Evolutionary conservation across 2,113 vertebrate species (phyloP), one percentile per base, ranked within the genome.

Genomic region (Aptenodytes patagonicus): DNA sequence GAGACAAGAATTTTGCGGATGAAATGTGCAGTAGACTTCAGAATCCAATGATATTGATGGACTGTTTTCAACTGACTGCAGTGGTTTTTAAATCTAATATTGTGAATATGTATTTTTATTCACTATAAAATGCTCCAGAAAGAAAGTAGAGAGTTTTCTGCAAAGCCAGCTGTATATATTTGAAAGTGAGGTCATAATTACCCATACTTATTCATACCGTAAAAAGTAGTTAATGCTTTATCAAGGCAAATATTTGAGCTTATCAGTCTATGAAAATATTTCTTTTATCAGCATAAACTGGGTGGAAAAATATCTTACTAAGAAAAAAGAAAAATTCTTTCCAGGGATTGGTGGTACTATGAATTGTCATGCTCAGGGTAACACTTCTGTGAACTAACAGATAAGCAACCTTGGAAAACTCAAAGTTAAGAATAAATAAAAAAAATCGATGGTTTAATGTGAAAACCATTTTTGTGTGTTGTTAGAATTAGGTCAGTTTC

Each of bases 401-500:
- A 83, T 90, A 82, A 96, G 88, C 34, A 87, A 17, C 40, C 34
- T 68, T 89, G 51, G 72, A 79, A 96, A 94, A 90, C 51, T 80
- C 28, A 11, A 81, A 58, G 40, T 38, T 2, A 28, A 93, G 86
- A 88, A 72, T 70, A 90, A 94, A 89, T 72, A 19, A 47, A 44
- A 42, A 77, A 87, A 58, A 42, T 70, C 2, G 0, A 42, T 91
- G 49, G 34, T 46, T 76, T 91, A 86, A 95, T 73, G 54, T 80
- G 62, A 86, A 94, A 96, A 79, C 21, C 32, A 8, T 40, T 94
- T 94, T 80, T 92, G 21, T 5, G 0, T 72, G 54, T 55, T 91
- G 61, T 69, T 95, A 79, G 70, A 93, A 76, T 84, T 72, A 66
- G 31, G 40, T 25, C 52, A 85, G 60, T 51, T 83, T 90, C 69